phyloP scores from a whole-genome alignment of 2,888 invertebrate species.

The Neria commutata region DNA sequence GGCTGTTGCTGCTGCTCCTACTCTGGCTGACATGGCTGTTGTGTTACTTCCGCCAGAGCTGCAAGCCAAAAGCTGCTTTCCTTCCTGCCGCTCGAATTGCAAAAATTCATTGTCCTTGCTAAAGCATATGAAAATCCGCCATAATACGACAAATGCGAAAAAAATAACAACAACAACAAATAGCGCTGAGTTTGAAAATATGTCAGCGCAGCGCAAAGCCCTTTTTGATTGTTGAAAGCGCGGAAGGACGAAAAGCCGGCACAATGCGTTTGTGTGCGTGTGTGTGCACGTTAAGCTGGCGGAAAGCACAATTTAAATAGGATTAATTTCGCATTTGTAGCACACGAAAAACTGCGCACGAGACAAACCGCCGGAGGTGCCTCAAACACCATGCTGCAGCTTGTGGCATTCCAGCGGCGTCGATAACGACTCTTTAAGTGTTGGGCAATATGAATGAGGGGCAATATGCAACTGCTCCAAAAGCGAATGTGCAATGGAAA shows the following conservation, averaged over 20 bases:
- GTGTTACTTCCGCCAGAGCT: too few relatives aligned
- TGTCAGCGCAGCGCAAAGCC: background rate
- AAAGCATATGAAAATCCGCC: conserved; percentile 20
- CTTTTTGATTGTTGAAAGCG: background rate
- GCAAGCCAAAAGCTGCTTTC: too few relatives aligned
- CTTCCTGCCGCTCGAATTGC: background rate
- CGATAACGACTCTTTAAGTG: too few relatives aligned
- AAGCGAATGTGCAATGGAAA: too few relatives aligned
- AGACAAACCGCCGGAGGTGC: too few relatives aligned
- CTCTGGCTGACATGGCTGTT: too few relatives aligned
- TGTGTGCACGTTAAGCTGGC: conserved; percentile 4
- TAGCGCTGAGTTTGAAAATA: background rate
- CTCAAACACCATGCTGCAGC: too few relatives aligned
- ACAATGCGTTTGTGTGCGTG: background rate
- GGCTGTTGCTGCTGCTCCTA: too few relatives aligned
- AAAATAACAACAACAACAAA: background rate
- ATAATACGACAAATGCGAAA: conserved; percentile 14
- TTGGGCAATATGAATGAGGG: too few relatives aligned
- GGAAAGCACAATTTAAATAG: conserved; percentile 21
- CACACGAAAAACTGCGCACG: background rate
- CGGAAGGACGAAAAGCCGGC: background rate
- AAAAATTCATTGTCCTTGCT: conserved; percentile 9
- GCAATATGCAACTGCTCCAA: too few relatives aligned
- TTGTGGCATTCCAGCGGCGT: too few relatives aligned
- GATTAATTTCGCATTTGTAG: conserved; percentile 28